These are phyloP conservation scores for Cyanoderma ruficeps DNA, from an alignment of 2,113 vertebrate genomes.

Conservation along the genomic window DNA sequence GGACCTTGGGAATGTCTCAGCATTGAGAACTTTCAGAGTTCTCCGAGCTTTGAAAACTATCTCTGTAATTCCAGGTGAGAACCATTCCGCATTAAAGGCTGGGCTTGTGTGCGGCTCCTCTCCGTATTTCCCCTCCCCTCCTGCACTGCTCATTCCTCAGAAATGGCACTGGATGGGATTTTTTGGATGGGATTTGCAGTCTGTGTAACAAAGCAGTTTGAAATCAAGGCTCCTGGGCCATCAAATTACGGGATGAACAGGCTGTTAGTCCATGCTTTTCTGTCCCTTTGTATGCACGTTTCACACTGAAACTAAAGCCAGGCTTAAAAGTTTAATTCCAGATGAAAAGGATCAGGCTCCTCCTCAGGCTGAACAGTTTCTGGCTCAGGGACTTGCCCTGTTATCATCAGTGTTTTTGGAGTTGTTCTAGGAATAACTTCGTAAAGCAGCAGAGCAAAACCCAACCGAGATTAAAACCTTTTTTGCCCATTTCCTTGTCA, in stretches of 20 bases:
- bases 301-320: background rate
- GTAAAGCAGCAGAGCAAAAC: background rate
- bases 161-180: constrained; percentile 75
- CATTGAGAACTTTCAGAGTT: constrained; percentile 99
- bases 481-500: background rate
- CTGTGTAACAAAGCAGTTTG: constrained; percentile 53
- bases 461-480: background rate
- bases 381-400: background rate
- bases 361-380: background rate
- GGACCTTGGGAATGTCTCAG: constrained; percentile 99
- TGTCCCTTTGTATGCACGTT: rapidly evolving
- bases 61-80: constrained; percentile 99
- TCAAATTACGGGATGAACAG: no score
- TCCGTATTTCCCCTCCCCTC: background rate
- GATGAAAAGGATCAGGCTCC: background rate
- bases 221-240: background rate
- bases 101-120: background rate
- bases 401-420: background rate
- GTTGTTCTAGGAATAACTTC: background rate
- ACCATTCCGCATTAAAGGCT: constrained; percentile 77
- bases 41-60: constrained; percentile 99
- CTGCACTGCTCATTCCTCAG: constrained; percentile 68
- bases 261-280: rapidly evolving
- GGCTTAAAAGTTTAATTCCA: background rate
- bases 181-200: constrained; percentile 92